These are phyloP conservation scores for Merodon equestris DNA, from an alignment of 2,888 invertebrate species.

Conservation along the genomic window DNA sequence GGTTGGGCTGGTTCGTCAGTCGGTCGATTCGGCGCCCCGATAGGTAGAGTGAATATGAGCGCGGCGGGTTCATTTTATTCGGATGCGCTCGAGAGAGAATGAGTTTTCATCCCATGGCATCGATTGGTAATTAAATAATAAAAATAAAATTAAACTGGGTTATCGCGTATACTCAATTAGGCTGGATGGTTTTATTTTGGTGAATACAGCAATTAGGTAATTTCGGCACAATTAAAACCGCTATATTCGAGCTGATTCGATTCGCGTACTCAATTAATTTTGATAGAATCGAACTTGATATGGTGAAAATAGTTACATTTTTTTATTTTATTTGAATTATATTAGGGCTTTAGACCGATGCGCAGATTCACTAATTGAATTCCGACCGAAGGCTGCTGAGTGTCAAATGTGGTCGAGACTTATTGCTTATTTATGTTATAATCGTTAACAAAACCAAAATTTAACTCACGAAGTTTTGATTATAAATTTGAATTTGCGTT, in stretches of 20 bases:
- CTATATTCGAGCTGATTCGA: slow-evolving; percentile 20
- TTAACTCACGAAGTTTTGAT: too few relatives aligned
- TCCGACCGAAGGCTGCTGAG: too few relatives aligned
- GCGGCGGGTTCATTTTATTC: neutral
- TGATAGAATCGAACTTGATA: slow-evolving; percentile 22
- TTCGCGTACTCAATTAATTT: slow-evolving; percentile 22
- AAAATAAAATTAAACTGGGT: slow-evolving; percentile 42
- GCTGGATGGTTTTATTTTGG: slow-evolving; percentile 7
- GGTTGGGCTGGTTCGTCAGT: neutral
- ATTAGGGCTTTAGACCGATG: too few relatives aligned
- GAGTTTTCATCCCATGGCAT: neutral
- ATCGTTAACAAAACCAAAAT: too few relatives aligned
- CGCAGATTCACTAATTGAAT: too few relatives aligned
- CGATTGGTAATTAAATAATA: slow-evolving; percentile 52
- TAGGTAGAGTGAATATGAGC: neutral
- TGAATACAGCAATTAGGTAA: slow-evolving; percentile 32
- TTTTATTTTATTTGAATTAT: too few relatives aligned
- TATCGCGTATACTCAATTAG: slow-evolving; percentile 30
- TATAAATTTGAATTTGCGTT: too few relatives aligned
- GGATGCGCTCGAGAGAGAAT: neutral
- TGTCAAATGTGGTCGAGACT: too few relatives aligned
- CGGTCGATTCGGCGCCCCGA: neutral
- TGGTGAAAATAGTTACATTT: too few relatives aligned
- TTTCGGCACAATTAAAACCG: slow-evolving; percentile 38
- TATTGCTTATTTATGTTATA: too few relatives aligned